Evolutionary conservation across 2,113 vertebrate species (phyloP).

Genomic region (Macroglossus sobrinus): DNA sequence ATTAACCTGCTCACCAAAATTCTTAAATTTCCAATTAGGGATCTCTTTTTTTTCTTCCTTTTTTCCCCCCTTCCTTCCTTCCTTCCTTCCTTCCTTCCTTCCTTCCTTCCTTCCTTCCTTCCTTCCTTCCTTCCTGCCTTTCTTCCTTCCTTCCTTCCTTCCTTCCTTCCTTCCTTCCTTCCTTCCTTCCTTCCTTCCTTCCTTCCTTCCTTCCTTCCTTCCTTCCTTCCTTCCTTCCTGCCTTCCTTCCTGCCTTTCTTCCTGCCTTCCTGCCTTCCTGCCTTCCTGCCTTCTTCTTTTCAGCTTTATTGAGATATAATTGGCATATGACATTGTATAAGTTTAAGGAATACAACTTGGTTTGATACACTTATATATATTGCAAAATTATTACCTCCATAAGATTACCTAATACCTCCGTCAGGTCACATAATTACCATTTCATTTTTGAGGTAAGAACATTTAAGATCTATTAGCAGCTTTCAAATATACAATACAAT

Average conservation of each 20-base stretch:
- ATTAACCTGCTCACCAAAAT: not conserved
- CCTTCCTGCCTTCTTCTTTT: not conserved
- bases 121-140: no score
- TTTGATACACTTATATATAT: not conserved
- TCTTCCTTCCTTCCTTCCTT: rapidly evolving
- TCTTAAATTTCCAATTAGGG: not conserved
- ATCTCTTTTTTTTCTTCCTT: rapidly evolving
- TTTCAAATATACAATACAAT: not conserved
- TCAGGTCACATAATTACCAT: not conserved
- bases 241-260: no score
- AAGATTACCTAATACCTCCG: not conserved
- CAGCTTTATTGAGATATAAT: not conserved
- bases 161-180: no score
- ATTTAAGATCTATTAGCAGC: not conserved
- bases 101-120: no score
- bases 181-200: no score
- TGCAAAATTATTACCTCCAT: not conserved
- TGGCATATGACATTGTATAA: not conserved
- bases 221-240: no score
- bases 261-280: not conserved
- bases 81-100: not conserved
- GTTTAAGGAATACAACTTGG: not conserved
- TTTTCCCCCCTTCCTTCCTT: no score
- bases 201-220: no score
- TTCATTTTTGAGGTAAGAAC: not conserved